Evolutionary conservation across 1,140 invertebrate genomes (phyloP), one percentile per base, ranked within the genome.

Genomic region (Macrobrachium nipponense): DNA sequence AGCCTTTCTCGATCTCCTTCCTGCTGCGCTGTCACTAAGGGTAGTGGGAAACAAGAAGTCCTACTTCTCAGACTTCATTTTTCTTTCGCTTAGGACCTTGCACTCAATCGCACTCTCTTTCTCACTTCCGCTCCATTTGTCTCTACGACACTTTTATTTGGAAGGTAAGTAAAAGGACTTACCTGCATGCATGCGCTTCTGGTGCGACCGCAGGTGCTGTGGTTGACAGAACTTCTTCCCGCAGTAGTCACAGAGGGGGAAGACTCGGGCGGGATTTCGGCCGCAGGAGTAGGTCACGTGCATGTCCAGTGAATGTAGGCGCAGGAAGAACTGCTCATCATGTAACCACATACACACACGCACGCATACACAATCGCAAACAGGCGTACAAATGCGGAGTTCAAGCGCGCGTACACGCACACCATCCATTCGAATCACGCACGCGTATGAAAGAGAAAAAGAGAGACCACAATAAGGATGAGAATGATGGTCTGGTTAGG

Each of bases 141-240:
- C 51, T 51, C 58, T 82, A 60, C 62, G 62, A 82, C 59, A 36
- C 51, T 20, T 58, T 36, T 43, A 43, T n/a, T 44, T 36, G 36
- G 17, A 43, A 61, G 61, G 10, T 23, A 18, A 64, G 23, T n/a
- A 59, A 61, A 27, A 23, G 68, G 64, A 84, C 83, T 87, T 61
- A 89, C 95, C 95, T 91, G 95, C 96, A 88, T 95, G 95, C 93
- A 96, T 96, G 89, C 96, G 93, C 92, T 96, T 95, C 88, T 96
- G 96, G 90, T 97, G 96, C 44, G 96, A 94, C 91, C 96, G 96
- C n/a, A 97, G 92, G 91, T 97, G 97, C 90, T 97, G 96, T n/a
- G 95, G 95, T 89, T 96, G 95, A 89, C 95, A 95, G 91, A 96
- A 96, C 90, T 96, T 95, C 58, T 94, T 92, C 10, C 95, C 95